Evolutionary conservation across 2,113 vertebrate species (phyloP).

Genomic region (Tautogolabrus adspersus): DNA sequence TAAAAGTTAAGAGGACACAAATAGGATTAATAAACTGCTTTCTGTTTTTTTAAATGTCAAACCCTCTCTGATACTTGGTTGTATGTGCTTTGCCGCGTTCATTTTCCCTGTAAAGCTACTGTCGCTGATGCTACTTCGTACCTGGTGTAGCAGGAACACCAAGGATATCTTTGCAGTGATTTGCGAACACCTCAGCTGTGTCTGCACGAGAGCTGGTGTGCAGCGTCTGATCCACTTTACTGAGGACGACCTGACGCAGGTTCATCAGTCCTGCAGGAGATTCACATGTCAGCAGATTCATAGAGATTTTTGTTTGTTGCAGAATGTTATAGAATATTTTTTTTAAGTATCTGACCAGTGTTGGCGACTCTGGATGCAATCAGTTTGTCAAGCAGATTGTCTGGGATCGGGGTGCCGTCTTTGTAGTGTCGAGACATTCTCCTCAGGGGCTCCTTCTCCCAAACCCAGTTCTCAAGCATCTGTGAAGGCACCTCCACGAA

Average conservation of each 20-base stretch:
- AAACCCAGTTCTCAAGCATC: conserved; percentile 98
- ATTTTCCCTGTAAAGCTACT: background rate
- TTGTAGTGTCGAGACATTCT: conserved; percentile 93
- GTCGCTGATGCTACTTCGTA: conserved; percentile 50
- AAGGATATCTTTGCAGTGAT: conserved; percentile 88
- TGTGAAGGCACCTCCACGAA: conserved; percentile 97
- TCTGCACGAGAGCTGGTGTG: conserved; percentile 86
- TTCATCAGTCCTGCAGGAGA: conserved; percentile 89
- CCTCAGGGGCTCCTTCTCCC: conserved; percentile 91
- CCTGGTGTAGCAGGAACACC: conserved; percentile 93
- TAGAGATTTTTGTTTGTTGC: background rate
- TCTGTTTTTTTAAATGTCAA: no score
- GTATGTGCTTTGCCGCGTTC: no score
- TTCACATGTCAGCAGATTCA: conserved; percentile 26
- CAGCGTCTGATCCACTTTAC: conserved; percentile 93
- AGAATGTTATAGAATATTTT: background rate
- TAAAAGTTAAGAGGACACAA: no score
- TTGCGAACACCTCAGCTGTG: conserved; percentile 90
- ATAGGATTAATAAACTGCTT: no score
- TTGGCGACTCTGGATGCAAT: conserved; percentile 93
- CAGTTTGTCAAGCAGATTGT: conserved; percentile 89
- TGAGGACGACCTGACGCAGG: conserved; percentile 93
- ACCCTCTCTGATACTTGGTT: no score
- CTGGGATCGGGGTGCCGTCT: conserved; percentile 87
- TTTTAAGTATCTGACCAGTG: conserved; percentile 83